Evolutionary conservation across 2,888 invertebrate species (phyloP).

Genomic region (Chrysotoxum bicinctum): DNA sequence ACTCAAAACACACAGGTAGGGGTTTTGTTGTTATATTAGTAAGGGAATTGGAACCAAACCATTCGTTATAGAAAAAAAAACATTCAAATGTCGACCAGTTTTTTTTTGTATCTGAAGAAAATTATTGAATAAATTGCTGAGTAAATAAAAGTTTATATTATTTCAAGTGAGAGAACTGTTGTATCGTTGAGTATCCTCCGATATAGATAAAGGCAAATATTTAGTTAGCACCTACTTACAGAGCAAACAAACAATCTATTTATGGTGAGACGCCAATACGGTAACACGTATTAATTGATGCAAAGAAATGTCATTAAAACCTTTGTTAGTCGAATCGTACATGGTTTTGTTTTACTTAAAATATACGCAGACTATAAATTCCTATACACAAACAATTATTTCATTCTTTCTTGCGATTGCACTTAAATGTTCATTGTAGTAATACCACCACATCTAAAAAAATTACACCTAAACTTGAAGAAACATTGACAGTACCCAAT

Average conservation of each 20-base stretch:
- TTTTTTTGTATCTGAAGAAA: not conserved
- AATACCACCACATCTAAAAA: too few species aligned
- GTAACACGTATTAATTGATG: not conserved
- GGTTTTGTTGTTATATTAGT: slow-evolving; percentile 12
- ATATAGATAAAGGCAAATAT: not conserved
- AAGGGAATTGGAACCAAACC: slow-evolving; percentile 8
- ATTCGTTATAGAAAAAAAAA: not conserved
- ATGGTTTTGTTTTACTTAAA: not conserved
- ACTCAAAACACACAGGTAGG: slow-evolving; percentile 12
- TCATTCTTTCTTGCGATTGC: too few species aligned
- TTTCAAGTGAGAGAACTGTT: not conserved
- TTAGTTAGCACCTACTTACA: not conserved
- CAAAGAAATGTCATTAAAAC: not conserved
- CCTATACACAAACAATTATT: too few species aligned
- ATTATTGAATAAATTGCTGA: not conserved
- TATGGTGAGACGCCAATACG: not conserved
- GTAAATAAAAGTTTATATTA: not conserved
- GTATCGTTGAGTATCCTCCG: not conserved
- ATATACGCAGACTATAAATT: too few species aligned
- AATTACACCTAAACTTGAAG: too few species aligned
- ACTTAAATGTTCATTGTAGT: too few species aligned
- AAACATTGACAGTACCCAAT: too few species aligned
- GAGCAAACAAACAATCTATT: not conserved
- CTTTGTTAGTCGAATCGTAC: not conserved
- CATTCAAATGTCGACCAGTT: not conserved